A percentile compares a stretch with the other conserved stretches of the same genome.
Conservation (phyloP, 2,888 invertebrate genomes). For the Keiferia lycopersicella region DNA sequence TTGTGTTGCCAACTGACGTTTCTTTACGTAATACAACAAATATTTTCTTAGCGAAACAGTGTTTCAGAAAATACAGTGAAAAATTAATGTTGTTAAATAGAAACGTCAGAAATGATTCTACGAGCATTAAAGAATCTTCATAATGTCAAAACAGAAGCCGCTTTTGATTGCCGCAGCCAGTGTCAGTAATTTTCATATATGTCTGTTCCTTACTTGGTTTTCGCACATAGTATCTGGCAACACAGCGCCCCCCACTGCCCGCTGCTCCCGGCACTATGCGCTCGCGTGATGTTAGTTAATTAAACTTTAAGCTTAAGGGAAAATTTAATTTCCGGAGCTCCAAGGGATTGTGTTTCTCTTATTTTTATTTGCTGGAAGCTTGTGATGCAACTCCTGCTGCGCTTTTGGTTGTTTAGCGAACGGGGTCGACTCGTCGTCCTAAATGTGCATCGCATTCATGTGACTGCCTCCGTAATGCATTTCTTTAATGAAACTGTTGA, state of each 20-base stretch:
- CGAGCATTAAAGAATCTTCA: no score
- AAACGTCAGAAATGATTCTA: no score
- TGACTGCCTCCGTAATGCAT: background rate
- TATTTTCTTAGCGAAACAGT: no score
- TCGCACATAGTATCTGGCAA: slow-evolving; percentile 2
- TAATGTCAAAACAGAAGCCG: background rate
- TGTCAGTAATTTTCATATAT: background rate
- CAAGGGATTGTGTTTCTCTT: slow-evolving; percentile 59
- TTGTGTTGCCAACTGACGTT: background rate
- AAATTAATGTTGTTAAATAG: no score
- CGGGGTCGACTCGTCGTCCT: background rate
- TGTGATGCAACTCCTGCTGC: slow-evolving; percentile 42
- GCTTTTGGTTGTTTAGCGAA: slow-evolving; percentile 36
- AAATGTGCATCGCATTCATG: slow-evolving; percentile 4
- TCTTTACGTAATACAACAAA: background rate
- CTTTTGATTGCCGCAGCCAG: no score
- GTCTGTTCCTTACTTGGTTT: background rate
- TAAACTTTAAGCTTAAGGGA: slow-evolving; percentile 72
- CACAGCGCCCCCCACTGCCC: slow-evolving; percentile 31
- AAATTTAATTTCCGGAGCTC: slow-evolving; percentile 73
- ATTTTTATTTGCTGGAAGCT: slow-evolving; percentile 54
- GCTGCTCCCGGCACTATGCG: slow-evolving; percentile 35
- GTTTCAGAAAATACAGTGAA: no score
- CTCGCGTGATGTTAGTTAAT: slow-evolving; percentile 71
- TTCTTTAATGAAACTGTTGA: background rate